Evolutionary conservation across 2,113 vertebrate species (phyloP).

Genomic region (Irena cyanogastra): DNA sequence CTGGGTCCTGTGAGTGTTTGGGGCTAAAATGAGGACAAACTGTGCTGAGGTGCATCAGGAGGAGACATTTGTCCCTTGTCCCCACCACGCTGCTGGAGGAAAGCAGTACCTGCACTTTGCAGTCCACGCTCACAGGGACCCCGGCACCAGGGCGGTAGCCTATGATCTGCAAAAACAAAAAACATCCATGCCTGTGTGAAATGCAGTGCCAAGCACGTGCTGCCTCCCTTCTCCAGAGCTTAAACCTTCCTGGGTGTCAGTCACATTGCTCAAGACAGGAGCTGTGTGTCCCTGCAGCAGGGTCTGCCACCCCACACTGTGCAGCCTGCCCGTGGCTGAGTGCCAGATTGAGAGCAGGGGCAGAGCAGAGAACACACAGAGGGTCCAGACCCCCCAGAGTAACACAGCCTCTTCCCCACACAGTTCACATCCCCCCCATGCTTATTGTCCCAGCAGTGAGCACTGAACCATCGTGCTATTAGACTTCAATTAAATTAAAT

Average conservation of each 20-base stretch:
- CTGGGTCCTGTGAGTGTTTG: background rate
- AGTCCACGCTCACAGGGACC: slow-evolving; percentile 84
- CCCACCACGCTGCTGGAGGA: accelerated
- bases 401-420: background rate
- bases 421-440: background rate
- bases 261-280: background rate
- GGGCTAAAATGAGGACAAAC: background rate
- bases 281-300: background rate
- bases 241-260: background rate
- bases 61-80: background rate
- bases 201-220: accelerated
- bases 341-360: too few relatives aligned
- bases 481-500: background rate
- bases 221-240: background rate
- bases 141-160: slow-evolving; percentile 89
- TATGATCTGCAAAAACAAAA: slow-evolving; percentile 79
- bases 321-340: accelerated
- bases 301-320: background rate
- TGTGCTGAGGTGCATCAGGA: background rate
- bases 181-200: background rate
- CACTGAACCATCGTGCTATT: background rate
- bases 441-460: background rate
- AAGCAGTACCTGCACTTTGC: slow-evolving; percentile 83
- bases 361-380: background rate
- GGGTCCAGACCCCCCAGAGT: background rate